Conservation (phyloP, 2,113 vertebrate species). For the Caranx ignobilis region DNA sequence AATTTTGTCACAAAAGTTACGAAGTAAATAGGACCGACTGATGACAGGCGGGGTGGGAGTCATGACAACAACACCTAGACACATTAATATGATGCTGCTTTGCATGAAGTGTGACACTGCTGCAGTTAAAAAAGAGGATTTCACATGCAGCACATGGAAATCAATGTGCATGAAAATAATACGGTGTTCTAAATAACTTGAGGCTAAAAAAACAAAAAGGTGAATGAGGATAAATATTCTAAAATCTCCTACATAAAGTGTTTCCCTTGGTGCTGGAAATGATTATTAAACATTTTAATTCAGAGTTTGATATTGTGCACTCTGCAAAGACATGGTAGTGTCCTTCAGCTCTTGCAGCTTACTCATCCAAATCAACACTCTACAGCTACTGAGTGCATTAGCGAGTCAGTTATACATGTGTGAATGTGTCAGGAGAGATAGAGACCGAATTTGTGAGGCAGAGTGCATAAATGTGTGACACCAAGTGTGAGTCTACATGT, state of each 20-base stretch:
- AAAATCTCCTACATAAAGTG: background rate
- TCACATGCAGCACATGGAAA: background rate
- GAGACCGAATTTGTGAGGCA: constrained; percentile 55
- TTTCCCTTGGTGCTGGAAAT: background rate
- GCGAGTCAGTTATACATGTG: constrained; percentile 50
- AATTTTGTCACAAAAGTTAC: background rate
- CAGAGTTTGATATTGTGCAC: background rate
- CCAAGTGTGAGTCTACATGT: constrained; percentile 62
- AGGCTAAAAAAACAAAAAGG: background rate
- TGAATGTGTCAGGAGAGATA: constrained; percentile 65
- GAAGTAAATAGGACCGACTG: background rate
- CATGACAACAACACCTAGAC: background rate
- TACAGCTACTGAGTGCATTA: constrained; percentile 60
- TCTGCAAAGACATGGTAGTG: constrained; percentile 20
- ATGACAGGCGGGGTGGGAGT: background rate
- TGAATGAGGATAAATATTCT: background rate
- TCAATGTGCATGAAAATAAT: background rate
- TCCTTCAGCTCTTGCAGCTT: constrained; percentile 47
- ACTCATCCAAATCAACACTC: constrained; percentile 52
- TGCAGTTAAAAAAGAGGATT: background rate
- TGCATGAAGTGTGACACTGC: background rate
- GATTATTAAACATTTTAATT: background rate
- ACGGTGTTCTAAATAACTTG: background rate
- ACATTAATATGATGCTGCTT: background rate
- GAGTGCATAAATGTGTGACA: constrained; percentile 65